phyloP scores from a whole-genome alignment of 2,888 invertebrate species.

The Pyrrhia umbra region DNA sequence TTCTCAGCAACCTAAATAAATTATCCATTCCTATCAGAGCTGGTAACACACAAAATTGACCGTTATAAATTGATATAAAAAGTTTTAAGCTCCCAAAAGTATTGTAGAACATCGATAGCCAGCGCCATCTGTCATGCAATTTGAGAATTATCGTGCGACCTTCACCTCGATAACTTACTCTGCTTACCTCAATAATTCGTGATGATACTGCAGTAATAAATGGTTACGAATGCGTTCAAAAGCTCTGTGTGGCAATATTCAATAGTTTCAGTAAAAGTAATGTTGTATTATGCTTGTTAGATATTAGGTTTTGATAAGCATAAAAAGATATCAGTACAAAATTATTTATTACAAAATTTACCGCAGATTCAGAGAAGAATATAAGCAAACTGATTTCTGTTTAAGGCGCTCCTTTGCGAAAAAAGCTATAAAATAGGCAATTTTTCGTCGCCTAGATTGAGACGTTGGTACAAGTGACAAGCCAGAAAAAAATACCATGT shows the following conservation, averaged over 20 bases:
- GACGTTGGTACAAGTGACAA: too few species aligned
- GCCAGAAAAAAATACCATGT: too few species aligned
- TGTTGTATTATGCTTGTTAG: conserved; percentile 22
- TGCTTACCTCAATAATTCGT: conserved; percentile 44
- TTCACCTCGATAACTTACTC: conserved; percentile 52
- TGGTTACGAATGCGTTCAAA: conserved; percentile 50
- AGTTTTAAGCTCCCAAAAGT: conserved; percentile 5
- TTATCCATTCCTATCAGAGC: too few species aligned
- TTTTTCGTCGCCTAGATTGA: too few species aligned
- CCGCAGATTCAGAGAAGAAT: not conserved
- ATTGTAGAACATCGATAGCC: conserved; percentile 27
- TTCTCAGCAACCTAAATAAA: too few species aligned
- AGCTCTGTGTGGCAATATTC: conserved; percentile 41
- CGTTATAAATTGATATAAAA: too few species aligned
- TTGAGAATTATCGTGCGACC: conserved; percentile 36
- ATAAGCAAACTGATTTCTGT: too few species aligned
- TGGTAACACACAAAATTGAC: too few species aligned
- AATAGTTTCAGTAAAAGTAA: conserved; percentile 54
- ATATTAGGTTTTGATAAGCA: conserved; percentile 17
- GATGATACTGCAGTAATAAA: conserved; percentile 53
- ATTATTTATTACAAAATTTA: not conserved
- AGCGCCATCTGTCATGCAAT: conserved; percentile 33
- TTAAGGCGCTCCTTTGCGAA: too few species aligned
- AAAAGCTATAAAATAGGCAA: too few species aligned
- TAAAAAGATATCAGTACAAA: conserved; percentile 1